Percentiles rank a stretch among this genome's conserved stretches.
These are phyloP conservation scores for Falco columbarius DNA, from an alignment of 2,797 vertebrate genomes.

Conservation along the genomic window DNA sequence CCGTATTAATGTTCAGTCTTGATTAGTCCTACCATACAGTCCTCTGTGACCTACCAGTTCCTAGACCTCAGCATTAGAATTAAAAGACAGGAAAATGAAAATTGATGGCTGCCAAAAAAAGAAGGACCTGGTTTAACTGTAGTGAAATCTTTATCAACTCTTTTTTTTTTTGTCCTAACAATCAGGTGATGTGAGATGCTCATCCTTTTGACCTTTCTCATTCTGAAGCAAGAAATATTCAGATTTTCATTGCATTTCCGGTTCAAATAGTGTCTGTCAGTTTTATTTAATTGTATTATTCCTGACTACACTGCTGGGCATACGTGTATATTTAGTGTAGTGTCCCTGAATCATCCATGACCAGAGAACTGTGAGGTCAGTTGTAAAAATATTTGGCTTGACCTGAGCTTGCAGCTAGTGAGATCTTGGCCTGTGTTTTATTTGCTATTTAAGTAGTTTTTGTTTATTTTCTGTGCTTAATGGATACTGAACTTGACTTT, in stretches of 20 bases:
- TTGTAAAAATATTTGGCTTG: constrained; percentile 26
- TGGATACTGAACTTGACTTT: neutral
- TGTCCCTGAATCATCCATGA: neutral
- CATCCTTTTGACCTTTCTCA: neutral
- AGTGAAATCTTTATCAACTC: neutral
- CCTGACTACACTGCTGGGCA: neutral
- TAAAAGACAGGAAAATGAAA: neutral
- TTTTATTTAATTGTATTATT: neutral
- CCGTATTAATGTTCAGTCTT: rapidly evolving
- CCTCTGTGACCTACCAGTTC: neutral
- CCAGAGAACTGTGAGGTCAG: neutral
- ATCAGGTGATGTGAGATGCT: neutral
- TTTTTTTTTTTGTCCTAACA: neutral
- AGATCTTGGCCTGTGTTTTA: neutral
- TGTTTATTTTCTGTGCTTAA: constrained; percentile 7
- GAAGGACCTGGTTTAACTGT: neutral
- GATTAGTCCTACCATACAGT: neutral
- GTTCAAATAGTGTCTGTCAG: neutral
- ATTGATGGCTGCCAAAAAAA: neutral
- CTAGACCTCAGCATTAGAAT: neutral
- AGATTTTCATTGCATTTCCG: neutral
- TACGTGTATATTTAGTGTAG: neutral
- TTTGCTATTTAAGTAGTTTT: constrained; percentile 6
- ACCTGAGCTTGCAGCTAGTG: neutral
- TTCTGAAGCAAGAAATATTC: neutral